Percentiles rank a stretch among this genome's conserved stretches.
Conservation (phyloP, 2,888 invertebrate species). For the Leucophenga maculata region DNA sequence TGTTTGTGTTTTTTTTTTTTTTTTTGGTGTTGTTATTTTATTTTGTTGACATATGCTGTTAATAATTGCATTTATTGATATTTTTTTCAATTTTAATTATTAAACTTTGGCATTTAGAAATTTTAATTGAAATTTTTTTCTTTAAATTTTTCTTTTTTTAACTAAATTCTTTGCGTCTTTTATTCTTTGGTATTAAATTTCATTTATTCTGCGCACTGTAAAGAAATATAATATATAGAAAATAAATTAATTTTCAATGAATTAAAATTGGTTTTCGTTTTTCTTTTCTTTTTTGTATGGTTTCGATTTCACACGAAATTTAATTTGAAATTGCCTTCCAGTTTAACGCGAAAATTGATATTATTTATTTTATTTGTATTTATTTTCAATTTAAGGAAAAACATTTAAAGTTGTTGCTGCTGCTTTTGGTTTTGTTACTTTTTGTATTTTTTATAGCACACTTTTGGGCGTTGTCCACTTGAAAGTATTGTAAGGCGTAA, state of each 20-base stretch:
- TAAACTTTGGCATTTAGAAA: neutral
- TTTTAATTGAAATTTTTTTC: conserved; percentile 27
- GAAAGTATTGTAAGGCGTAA: too few relatives aligned
- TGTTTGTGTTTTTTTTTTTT: too few relatives aligned
- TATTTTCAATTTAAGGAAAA: neutral
- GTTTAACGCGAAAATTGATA: neutral
- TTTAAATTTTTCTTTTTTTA: neutral
- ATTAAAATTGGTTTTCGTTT: neutral
- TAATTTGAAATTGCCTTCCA: conserved; percentile 12
- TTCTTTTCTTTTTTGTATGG: too few relatives aligned
- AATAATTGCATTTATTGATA: too few relatives aligned
- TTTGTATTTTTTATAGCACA: neutral
- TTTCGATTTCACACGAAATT: too few relatives aligned
- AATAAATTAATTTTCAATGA: conserved; percentile 25
- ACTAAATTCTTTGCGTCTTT: neutral
- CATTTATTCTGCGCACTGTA: conserved; percentile 12
- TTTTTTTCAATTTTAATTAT: conserved; percentile 20
- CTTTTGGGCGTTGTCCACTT: neutral
- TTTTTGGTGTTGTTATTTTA: too few relatives aligned
- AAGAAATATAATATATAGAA: conserved; percentile 1
- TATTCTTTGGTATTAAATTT: conserved; percentile 14
- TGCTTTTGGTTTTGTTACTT: too few relatives aligned
- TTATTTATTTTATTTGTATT: too few relatives aligned
- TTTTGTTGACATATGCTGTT: too few relatives aligned
- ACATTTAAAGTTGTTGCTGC: neutral